phyloP scores from a whole-genome alignment of 2,888 invertebrate genomes.

The Trichopoda pennipes region DNA sequence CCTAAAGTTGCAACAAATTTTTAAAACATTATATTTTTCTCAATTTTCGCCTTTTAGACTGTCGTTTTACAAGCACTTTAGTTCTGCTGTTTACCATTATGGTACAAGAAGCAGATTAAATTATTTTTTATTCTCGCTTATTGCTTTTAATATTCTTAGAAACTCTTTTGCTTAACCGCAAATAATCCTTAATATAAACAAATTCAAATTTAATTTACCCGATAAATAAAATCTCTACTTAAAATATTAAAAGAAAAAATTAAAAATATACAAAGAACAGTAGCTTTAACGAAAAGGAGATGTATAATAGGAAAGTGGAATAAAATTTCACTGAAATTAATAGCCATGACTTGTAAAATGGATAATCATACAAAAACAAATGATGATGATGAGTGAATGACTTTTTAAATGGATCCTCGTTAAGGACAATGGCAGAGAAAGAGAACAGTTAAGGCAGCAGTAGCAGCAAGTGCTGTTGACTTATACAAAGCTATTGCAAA shows the following conservation, averaged over 20 bases:
- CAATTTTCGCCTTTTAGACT: too few relatives aligned
- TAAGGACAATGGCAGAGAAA: conserved; percentile 27
- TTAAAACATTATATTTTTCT: too few relatives aligned
- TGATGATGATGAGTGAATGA: conserved; percentile 48
- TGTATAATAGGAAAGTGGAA: conserved; percentile 10
- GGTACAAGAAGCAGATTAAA: too few relatives aligned
- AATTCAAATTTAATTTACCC: conserved; percentile 52
- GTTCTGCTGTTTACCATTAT: too few relatives aligned
- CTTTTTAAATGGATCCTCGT: conserved; percentile 59
- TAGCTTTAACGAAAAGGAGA: background rate
- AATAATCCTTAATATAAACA: conserved; percentile 40
- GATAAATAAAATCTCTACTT: conserved; percentile 21
- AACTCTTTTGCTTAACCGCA: background rate
- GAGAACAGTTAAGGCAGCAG: background rate
- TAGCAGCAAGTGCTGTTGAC: conserved; percentile 29
- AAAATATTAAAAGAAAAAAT: conserved; percentile 2
- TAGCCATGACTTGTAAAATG: conserved; percentile 63
- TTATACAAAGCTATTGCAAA: conserved; percentile 13
- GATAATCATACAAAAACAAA: conserved; percentile 61
- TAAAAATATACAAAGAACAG: background rate
- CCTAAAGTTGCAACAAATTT: background rate
- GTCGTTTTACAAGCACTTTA: too few relatives aligned
- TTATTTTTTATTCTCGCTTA: background rate
- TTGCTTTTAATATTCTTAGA: background rate
- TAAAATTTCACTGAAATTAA: conserved; percentile 62